These are phyloP conservation scores for Crotalus adamanteus DNA, from an alignment of 2,797 vertebrate species.

Conservation along the genomic window DNA sequence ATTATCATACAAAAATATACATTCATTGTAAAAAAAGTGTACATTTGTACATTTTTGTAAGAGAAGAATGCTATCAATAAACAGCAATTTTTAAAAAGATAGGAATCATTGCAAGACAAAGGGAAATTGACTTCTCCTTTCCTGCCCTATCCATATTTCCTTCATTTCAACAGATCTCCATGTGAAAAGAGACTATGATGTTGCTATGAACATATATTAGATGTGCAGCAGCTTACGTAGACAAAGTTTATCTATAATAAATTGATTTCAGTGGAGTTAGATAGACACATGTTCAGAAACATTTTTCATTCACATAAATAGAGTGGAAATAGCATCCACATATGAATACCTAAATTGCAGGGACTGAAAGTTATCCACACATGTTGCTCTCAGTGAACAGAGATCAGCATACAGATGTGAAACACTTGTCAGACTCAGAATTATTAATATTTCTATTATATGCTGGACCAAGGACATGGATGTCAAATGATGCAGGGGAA, in stretches of 20 bases:
- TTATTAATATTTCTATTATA: not conserved
- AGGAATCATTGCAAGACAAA: not conserved
- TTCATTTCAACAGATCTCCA: not conserved
- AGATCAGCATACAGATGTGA: not conserved
- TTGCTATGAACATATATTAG: not conserved
- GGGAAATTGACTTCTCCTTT: not conserved
- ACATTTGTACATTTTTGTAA: not conserved
- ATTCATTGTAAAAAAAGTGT: not conserved
- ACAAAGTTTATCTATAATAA: not conserved
- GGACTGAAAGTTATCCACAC: not conserved
- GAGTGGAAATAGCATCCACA: not conserved
- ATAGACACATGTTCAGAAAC: not conserved
- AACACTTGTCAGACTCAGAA: not conserved
- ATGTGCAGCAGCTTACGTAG: not conserved
- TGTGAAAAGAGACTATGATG: not conserved
- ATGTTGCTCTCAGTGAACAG: not conserved
- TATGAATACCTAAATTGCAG: not conserved
- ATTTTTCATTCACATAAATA: not conserved
- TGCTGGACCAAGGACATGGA: not conserved
- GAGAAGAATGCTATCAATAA: not conserved
- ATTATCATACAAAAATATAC: not conserved
- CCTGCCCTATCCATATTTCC: not conserved
- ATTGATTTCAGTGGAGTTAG: not conserved
- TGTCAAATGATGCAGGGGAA: not conserved
- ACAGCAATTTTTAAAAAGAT: too few species aligned